phyloP scores from a whole-genome alignment of 2,797 vertebrate genomes.

The Odontamblyopus lacepedii region DNA sequence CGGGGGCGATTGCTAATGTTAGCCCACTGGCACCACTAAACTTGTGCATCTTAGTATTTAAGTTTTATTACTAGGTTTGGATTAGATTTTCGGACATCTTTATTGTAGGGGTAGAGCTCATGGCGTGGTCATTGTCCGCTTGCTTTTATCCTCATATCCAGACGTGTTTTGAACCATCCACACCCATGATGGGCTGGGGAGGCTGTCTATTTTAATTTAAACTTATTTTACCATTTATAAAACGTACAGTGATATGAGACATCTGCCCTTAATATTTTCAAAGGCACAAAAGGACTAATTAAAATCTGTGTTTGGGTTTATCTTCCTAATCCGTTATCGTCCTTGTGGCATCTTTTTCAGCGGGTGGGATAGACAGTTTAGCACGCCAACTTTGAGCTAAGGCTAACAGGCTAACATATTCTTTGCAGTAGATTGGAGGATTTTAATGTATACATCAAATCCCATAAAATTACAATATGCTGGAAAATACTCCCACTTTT shows the following conservation, averaged over 20 bases:
- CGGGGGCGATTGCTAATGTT: conserved; percentile 53
- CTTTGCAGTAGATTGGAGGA: conserved; percentile 55
- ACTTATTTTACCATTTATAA: conserved; percentile 7
- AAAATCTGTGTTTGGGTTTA: not conserved
- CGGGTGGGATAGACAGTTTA: conserved; percentile 32
- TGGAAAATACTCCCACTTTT: not conserved
- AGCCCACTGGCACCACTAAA: conserved; percentile 46
- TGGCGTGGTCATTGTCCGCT: conserved; percentile 53
- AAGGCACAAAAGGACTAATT: no score
- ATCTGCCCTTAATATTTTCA: not conserved
- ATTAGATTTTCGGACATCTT: not conserved
- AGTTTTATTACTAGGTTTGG: not conserved
- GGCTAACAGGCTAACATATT: conserved; percentile 58
- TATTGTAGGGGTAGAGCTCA: not conserved
- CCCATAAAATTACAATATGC: not conserved
- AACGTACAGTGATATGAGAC: not conserved
- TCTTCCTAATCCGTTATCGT: not conserved
- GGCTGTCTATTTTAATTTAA: conserved; percentile 29
- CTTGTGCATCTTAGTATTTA: not conserved
- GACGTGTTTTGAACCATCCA: conserved; percentile 61
- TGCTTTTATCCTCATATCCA: conserved; percentile 57
- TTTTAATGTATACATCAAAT: not conserved
- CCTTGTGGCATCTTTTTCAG: conserved; percentile 32
- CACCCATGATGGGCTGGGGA: conserved; percentile 61
- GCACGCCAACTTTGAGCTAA: conserved; percentile 70